A percentile compares a stretch with the other conserved stretches of the same genome.
phyloP scores from a whole-genome alignment of 2,113 vertebrate genomes.

The Odontophorus gujanensis region DNA sequence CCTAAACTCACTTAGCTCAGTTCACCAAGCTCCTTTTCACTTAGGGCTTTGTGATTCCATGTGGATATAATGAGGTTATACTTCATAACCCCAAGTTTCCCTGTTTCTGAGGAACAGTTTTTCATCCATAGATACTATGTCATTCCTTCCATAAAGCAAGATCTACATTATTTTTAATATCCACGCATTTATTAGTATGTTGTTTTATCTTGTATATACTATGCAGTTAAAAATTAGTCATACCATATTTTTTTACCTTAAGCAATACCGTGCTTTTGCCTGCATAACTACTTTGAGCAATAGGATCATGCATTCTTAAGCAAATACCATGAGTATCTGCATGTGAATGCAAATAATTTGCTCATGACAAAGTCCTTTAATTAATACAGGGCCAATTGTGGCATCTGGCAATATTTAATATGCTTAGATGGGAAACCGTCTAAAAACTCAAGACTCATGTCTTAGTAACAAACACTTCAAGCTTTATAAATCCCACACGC shows the following conservation, averaged over 20 bases:
- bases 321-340: not conserved
- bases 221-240: not conserved
- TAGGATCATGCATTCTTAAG: not conserved
- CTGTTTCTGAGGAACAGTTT: not conserved
- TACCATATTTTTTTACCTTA: not conserved
- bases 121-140: not conserved
- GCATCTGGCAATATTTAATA: not conserved
- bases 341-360: not conserved
- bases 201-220: not conserved
- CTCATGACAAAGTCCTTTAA: not conserved
- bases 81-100: not conserved
- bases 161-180: not conserved
- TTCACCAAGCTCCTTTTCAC: not conserved
- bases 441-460: not conserved
- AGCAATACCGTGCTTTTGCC: not conserved
- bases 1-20: not conserved
- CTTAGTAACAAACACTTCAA: not conserved
- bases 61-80: fast-evolving
- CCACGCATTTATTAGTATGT: not conserved
- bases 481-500: not conserved
- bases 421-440: not conserved
- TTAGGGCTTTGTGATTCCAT: not conserved
- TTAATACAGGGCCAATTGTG: not conserved
- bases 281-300: not conserved
- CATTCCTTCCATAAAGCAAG: not conserved